phyloP scores from a whole-genome alignment of 2,888 invertebrate species.

The Glyphotaelius pellucidus region DNA sequence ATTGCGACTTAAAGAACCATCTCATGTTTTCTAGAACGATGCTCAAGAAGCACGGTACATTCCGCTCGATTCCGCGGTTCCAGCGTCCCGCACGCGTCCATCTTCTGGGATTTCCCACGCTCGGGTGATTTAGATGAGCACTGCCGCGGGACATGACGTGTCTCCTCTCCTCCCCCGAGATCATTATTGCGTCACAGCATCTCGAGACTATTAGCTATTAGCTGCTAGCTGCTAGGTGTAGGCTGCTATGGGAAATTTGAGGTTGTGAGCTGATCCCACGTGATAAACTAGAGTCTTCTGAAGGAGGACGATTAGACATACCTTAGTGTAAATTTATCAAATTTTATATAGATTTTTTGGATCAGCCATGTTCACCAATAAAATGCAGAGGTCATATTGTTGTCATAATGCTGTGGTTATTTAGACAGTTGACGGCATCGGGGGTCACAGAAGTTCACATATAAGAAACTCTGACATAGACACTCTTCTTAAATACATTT shows the following conservation, averaged over 20 bases:
- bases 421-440: background rate
- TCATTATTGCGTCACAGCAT: conserved; percentile 38
- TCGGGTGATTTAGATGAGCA: conserved; percentile 50
- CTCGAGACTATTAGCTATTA: conserved; percentile 23
- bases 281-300: conserved; percentile 28
- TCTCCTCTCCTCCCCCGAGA: conserved; percentile 23
- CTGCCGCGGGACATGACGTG: conserved; percentile 33
- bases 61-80: background rate
- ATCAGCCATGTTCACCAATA: background rate
- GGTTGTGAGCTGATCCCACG: background rate
- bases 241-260: conserved; percentile 31
- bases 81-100: conserved; percentile 35
- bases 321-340: background rate
- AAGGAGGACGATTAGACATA: conserved; percentile 10
- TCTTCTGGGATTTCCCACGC: conserved; percentile 48
- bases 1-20: background rate
- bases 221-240: background rate
- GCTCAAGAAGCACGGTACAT: background rate
- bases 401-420: background rate
- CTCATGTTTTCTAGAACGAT: background rate
- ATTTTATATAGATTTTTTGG: background rate
- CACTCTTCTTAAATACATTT: background rate
- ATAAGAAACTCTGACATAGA: background rate
- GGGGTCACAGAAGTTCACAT: background rate
- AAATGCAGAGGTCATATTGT: background rate